These are phyloP conservation scores for Cataglyphis rosenhaueri DNA, from an alignment of 2,888 invertebrate species.

Conservation along the genomic window DNA sequence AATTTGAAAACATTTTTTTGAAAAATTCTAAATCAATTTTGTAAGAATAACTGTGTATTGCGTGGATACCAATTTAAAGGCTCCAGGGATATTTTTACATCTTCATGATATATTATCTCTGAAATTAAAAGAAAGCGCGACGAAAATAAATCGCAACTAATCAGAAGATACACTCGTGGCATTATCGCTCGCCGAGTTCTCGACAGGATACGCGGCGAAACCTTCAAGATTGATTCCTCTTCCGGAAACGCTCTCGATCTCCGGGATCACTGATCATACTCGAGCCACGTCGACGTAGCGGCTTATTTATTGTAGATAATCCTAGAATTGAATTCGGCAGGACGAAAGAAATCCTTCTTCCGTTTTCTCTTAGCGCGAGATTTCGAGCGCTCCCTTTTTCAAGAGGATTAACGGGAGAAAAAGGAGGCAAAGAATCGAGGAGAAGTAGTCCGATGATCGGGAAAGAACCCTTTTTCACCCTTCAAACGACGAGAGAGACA, in stretches of 20 bases:
- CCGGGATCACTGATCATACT: constrained; percentile 24
- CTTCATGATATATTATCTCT: neutral
- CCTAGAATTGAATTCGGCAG: constrained; percentile 73
- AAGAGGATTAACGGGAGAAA: constrained; percentile 44
- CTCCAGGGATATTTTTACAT: neutral
- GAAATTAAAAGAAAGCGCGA: constrained; percentile 16
- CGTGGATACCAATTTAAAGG: neutral
- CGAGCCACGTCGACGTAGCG: constrained; percentile 14
- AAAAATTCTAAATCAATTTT: neutral
- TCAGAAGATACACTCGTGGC: neutral
- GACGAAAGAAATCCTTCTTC: constrained; percentile 29
- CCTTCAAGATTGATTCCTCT: constrained; percentile 25
- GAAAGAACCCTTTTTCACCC: constrained; percentile 65
- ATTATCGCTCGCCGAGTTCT: neutral
- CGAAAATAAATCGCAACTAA: constrained; percentile 31
- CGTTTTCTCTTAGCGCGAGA: constrained; percentile 35
- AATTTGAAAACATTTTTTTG: neutral
- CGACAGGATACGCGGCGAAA: constrained; percentile 22
- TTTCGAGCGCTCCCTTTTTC: constrained; percentile 25
- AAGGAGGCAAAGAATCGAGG: constrained; percentile 25
- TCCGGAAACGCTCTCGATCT: constrained; percentile 16
- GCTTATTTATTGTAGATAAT: constrained; percentile 78
- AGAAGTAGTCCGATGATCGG: constrained; percentile 49
- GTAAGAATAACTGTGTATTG: neutral
- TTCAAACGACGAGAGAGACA: constrained; percentile 19